Conservation (phyloP, 2,888 invertebrate species). For the Tetranychus piercei region DNA sequence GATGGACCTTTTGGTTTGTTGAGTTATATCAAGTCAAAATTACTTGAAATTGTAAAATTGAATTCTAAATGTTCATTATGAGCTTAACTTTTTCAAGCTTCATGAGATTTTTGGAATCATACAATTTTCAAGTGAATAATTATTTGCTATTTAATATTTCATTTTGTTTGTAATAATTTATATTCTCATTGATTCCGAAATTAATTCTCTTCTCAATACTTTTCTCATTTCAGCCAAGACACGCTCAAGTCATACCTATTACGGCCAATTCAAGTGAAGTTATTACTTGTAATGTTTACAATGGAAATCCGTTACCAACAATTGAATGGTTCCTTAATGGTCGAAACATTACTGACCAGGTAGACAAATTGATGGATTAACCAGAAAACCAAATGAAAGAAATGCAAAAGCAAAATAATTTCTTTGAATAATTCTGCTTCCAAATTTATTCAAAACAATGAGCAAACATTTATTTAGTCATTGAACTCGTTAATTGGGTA, state of each 20-base stretch:
- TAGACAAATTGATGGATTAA: constrained; percentile 4
- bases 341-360: constrained; percentile 21
- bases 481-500: too few species aligned
- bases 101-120: too few species aligned
- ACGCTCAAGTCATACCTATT: background rate
- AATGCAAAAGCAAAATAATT: too few species aligned
- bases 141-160: background rate
- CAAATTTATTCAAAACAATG: too few species aligned
- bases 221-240: background rate
- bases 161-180: background rate
- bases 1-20: too few species aligned
- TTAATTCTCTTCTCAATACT: background rate
- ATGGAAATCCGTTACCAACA: constrained; percentile 20
- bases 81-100: too few species aligned
- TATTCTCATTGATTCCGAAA: background rate
- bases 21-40: too few species aligned
- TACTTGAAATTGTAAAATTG: too few species aligned
- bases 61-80: too few species aligned
- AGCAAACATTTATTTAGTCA: too few species aligned
- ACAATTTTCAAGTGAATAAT: too few species aligned
- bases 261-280: constrained; percentile 6
- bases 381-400: background rate
- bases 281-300: constrained; percentile 8
- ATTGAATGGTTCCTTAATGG: constrained; percentile 21
- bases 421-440: too few species aligned